Conservation (phyloP, 2,888 invertebrate genomes). For the Esperia sulphurella region DNA sequence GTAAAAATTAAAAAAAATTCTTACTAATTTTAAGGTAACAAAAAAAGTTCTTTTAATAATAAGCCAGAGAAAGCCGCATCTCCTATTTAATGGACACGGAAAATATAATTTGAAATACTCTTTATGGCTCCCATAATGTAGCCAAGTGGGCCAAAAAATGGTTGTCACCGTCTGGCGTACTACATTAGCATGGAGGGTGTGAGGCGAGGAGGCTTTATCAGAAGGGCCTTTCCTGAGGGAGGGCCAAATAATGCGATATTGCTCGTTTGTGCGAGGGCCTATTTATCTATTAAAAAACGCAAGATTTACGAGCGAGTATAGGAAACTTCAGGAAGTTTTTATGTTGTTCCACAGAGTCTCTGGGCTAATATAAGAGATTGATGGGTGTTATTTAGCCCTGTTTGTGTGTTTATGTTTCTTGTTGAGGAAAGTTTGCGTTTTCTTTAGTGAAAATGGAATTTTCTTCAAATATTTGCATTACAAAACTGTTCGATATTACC, state of each 20-base stretch:
- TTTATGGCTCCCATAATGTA: conserved; percentile 75
- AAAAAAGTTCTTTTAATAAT: conserved; percentile 50
- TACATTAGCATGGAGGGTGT: conserved; percentile 78
- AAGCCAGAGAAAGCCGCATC: conserved; percentile 56
- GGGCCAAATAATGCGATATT: conserved; percentile 79
- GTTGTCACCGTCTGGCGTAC: conserved; percentile 78
- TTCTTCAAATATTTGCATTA: background rate
- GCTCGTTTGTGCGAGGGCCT: conserved; percentile 78
- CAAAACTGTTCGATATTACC: background rate
- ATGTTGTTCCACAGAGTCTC: conserved; percentile 63
- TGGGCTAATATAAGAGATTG: conserved; percentile 70
- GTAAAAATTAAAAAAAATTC: conserved; percentile 18
- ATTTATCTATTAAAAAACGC: conserved; percentile 79
- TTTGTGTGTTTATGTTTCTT: conserved; percentile 36
- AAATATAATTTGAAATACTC: conserved; percentile 78
- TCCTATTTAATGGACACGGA: conserved; percentile 74
- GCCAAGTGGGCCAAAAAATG: conserved; percentile 79
- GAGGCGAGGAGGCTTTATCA: conserved; percentile 76
- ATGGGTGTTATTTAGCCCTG: conserved; percentile 60
- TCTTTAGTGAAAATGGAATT: conserved; percentile 7
- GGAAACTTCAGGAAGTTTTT: conserved; percentile 74
- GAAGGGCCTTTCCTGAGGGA: conserved; percentile 78
- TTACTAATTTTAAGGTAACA: conserved; percentile 30
- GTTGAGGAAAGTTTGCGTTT: conserved; percentile 10
- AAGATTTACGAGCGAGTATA: conserved; percentile 70